Evolutionary conservation across 1,140 invertebrate genomes (phyloP), one percentile per base, ranked within the genome.

Genomic region (Aphelenchoides avenae): DNA sequence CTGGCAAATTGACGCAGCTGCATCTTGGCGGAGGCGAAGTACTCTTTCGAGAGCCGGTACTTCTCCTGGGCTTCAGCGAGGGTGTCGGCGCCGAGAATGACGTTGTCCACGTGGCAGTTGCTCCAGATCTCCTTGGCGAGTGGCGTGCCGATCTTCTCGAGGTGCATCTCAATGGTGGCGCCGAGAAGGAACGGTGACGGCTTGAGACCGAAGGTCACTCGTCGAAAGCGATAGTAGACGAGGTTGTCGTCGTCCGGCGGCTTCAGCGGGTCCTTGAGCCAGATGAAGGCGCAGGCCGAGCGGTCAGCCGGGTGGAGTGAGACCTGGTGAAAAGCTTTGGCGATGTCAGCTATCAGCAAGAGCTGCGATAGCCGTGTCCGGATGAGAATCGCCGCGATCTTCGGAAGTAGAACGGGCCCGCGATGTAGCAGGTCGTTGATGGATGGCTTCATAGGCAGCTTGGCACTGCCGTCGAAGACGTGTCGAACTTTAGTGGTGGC

Each of bases 1-100:
- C 22, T 30, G 2, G 42, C 13, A 3, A 61, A 56, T 15, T 59
- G 30, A 13, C 54, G 57, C 3, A 56, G 54, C n/a, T 56, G 55
- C 54, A 56, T 56, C 13, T 15, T 7, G 11, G 54, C 54, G 7
- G 15, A 24, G 2, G 52, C 2, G 13, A 56, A 59, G 11, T 34
- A 34, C 40, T 24, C 29, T 20, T 55, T 55, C 9, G 54, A 26
- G 0, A 3, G 5, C 22, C 13, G 20, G 2, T 9, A 26, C 24
- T 56, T 37, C 3, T 1, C 3, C 5, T 37, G 26, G 1, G 52
- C 54, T 60, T 57, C 52, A 5, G 31, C 13, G 3, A 26, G 26
- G 0, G 5, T 30, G 15, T 30, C 56, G 20, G 20, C 20, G 1
- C 26, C 31, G 1, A 56, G n/a, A 1, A 56, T 13, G 33, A 56